A percentile compares a stretch with the other conserved stretches of the same genome.
Conservation (phyloP, 2,113 vertebrate genomes). For the Sterrhoptilus dennistouni region DNA sequence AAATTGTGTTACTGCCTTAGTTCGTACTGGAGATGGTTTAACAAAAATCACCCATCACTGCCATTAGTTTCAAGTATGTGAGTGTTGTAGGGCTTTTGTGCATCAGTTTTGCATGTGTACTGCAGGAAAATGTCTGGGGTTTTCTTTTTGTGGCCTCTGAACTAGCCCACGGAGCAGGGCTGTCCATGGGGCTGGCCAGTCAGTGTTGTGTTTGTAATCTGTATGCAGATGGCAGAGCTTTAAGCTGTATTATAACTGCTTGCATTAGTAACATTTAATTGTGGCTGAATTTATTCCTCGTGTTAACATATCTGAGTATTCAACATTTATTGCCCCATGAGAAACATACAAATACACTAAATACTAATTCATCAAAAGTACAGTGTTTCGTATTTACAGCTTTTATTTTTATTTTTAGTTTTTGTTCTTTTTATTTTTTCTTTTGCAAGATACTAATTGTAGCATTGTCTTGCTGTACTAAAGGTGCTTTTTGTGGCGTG, state of each 20-base stretch:
- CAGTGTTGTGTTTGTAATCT: not conserved
- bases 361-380: conserved; percentile 73
- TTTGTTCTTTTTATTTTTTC: conserved; percentile 3
- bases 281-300: conserved; percentile 68
- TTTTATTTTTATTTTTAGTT: conserved; percentile 46
- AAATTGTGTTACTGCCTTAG: not conserved
- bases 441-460: conserved; percentile 81
- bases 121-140: not conserved
- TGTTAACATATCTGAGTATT: conserved; percentile 58
- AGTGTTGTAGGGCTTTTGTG: not conserved
- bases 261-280: conserved; percentile 61
- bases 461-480: conserved; percentile 73
- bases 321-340: conserved; percentile 35
- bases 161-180: not conserved
- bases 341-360: conserved; percentile 62
- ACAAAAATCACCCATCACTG: not conserved
- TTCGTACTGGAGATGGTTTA: not conserved
- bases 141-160: not conserved
- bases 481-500: conserved; percentile 54
- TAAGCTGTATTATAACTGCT: conserved; percentile 64
- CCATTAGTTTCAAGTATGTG: not conserved
- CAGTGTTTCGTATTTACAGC: conserved; percentile 63
- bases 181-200: not conserved
- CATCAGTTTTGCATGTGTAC: not conserved
- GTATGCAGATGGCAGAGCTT: conserved; percentile 59